phyloP scores from a whole-genome alignment of 2,797 vertebrate genomes.

The Brotula barbata region DNA sequence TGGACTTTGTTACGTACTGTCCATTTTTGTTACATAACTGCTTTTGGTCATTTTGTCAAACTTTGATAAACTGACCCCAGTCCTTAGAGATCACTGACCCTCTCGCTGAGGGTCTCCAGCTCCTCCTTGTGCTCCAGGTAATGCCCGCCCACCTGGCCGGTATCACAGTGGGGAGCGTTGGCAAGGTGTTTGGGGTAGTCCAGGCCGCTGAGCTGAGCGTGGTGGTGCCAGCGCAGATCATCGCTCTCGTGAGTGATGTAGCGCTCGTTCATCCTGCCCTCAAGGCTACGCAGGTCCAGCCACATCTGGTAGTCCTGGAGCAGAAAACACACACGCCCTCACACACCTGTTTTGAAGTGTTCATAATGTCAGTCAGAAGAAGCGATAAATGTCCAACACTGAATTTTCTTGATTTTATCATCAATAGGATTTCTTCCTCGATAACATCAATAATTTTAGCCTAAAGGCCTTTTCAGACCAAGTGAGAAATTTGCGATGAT shows the following conservation, averaged over 20 bases:
- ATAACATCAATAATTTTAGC: no score
- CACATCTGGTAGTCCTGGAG: slow-evolving; percentile 95
- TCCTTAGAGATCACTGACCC: slow-evolving; percentile 94
- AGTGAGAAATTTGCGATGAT: no score
- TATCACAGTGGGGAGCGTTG: slow-evolving; percentile 65
- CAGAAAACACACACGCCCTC: slow-evolving; percentile 9
- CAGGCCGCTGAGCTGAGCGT: slow-evolving; percentile 87
- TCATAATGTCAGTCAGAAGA: no score
- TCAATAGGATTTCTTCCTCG: no score
- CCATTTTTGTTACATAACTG: background rate
- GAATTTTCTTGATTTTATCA: no score
- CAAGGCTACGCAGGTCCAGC: slow-evolving; percentile 92
- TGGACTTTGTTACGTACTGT: background rate
- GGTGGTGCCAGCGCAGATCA: slow-evolving; percentile 91
- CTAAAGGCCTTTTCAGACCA: no score
- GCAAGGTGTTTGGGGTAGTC: slow-evolving; percentile 86
- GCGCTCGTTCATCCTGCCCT: slow-evolving; percentile 90
- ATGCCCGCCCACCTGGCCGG: slow-evolving; percentile 75
- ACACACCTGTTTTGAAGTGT: background rate
- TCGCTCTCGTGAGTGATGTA: slow-evolving; percentile 98
- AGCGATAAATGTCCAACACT: no score
- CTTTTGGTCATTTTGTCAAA: background rate
- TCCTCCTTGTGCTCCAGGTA: slow-evolving; percentile 83
- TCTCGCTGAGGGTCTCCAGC: slow-evolving; percentile 92
- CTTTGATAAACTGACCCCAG: background rate